Conservation (phyloP, 2,888 invertebrate species). For the Pseudeuparius sepicola region DNA sequence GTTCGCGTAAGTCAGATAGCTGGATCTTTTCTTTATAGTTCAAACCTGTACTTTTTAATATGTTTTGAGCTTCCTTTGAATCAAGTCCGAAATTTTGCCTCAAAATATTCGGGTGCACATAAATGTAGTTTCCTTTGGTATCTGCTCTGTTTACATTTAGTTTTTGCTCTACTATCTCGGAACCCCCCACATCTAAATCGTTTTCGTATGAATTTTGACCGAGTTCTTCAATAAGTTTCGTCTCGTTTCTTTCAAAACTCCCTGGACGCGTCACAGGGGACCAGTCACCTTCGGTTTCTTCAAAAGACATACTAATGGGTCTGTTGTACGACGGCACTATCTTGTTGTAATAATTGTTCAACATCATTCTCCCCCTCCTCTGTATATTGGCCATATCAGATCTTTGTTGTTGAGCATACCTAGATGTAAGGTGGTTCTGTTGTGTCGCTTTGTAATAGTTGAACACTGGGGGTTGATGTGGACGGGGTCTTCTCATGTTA, state of each 20-base stretch:
- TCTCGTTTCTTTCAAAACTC: background rate
- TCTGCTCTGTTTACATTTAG: slow-evolving; percentile 19
- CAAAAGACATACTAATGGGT: background rate
- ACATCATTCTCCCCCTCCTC: slow-evolving; percentile 12
- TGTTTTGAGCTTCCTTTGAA: slow-evolving; percentile 13
- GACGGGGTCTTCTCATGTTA: no score
- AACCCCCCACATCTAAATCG: slow-evolving; percentile 20
- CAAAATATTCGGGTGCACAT: slow-evolving; percentile 23
- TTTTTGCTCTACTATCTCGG: slow-evolving; percentile 18
- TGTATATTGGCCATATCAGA: slow-evolving; percentile 24
- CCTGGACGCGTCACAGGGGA: background rate
- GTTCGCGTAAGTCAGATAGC: slow-evolving; percentile 39
- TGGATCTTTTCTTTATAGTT: slow-evolving; percentile 17
- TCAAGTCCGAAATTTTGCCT: slow-evolving; percentile 20
- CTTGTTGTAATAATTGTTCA: slow-evolving; percentile 20
- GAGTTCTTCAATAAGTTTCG: no score
- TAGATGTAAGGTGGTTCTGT: slow-evolving; percentile 30
- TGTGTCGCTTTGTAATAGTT: slow-evolving; percentile 28
- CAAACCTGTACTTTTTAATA: slow-evolving; percentile 13
- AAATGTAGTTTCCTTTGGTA: slow-evolving; percentile 20
- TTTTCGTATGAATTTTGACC: slow-evolving; percentile 10
- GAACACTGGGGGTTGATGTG: slow-evolving; percentile 27
- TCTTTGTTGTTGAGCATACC: slow-evolving; percentile 34
- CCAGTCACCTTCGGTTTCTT: slow-evolving; percentile 3
- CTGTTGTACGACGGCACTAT: no score